Base-by-base conservation (phyloP, 2,113 vertebrate genomes). In the Struthidea cinerea region DNA sequence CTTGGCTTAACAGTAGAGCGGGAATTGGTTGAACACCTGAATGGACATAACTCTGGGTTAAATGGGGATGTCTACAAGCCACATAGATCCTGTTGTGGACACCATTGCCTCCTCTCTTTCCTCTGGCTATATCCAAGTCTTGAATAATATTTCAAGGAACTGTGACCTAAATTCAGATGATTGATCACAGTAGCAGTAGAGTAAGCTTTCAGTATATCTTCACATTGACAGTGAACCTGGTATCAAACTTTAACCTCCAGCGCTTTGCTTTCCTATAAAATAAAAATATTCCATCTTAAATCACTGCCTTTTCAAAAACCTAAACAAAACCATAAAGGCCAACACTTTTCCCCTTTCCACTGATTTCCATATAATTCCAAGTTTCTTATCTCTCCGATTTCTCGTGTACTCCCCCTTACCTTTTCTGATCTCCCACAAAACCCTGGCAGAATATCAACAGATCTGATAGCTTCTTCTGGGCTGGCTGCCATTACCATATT, bases 401-500 rank as follows among this genome's bases (percentile, higher is more conserved):
- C 73, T 64, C 80, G 82, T 46, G 65, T 49, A 81, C 60, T 90
- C 71, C 60, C 30, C 63, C 52, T 90, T 96, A 92, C 93, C 69
- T 92, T 84, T 90, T 52, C 79, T 82, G 90, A 78, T 94, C 64
- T 84, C 73, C 56, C 76, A 84, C 2, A 30, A 93, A 96, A 73
- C 64, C 69, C 74, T 94, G 93, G 76, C 90, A 93, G 64, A 84
- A 17, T 89, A 88, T 83, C 92, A 96, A 86, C 64, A 96, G 90
- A 92, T 89, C 73, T 71, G 83, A 94, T 57, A 75, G 69, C 68
- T 93, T 61, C 73, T 93, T 92, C 86, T 89, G 69, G 94, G 93
- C 94, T 93, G 71, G 37, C 42, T 94, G 96, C 94, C 96, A 95
- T 93, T 90, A 47, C 73, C 86, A 75, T 96, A 92, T 92, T 96